A percentile compares a stretch with the other conserved stretches of the same genome.
Evolutionary conservation across 2,797 vertebrate species (phyloP).

Genomic region (Allobates femoralis): DNA sequence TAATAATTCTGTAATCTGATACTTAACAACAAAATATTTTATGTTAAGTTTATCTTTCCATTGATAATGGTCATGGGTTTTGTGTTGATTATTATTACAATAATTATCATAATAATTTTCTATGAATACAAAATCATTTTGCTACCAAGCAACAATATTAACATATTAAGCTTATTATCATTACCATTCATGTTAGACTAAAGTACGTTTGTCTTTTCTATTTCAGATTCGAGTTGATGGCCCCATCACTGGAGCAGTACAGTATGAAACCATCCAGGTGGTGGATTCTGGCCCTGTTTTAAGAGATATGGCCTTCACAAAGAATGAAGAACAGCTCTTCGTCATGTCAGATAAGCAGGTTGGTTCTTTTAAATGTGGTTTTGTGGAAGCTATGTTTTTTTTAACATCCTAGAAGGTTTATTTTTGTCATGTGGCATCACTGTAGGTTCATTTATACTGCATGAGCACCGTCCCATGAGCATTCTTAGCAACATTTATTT

Average conservation of each 20-base stretch:
- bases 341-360: constrained; percentile 98
- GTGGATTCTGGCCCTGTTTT: constrained; percentile 88
- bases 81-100: background rate
- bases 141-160: background rate
- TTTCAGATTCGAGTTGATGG: constrained; percentile 92
- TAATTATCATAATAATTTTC: background rate
- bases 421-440: background rate
- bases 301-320: constrained; percentile 94
- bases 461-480: no score
- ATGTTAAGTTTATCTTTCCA: background rate
- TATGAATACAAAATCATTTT: background rate
- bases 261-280: constrained; percentile 93
- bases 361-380: constrained; percentile 57
- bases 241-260: constrained; percentile 83
- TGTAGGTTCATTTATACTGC: background rate
- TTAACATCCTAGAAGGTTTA: background rate
- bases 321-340: constrained; percentile 91
- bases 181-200: background rate
- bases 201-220: constrained; percentile 45
- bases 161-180: background rate
- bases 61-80: background rate
- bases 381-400: background rate
- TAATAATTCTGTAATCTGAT: background rate
- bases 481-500: no score
- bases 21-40: background rate